Evolutionary conservation across 2,888 invertebrate species (phyloP).

Genomic region (Bugula neritina): DNA sequence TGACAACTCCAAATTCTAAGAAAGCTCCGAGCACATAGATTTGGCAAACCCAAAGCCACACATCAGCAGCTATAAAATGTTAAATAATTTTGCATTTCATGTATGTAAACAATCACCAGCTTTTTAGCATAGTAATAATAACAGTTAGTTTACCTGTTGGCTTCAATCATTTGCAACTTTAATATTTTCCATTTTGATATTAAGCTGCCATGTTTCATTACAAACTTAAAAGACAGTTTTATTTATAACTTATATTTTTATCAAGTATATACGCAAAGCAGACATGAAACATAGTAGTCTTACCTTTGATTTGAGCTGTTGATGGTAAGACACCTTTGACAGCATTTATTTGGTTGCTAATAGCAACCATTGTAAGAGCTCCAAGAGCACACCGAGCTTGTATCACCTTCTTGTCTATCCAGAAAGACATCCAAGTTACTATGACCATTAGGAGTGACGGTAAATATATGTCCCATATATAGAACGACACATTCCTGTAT

Average conservation of each 20-base stretch:
- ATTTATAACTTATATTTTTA: too few relatives aligned
- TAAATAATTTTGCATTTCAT: too few relatives aligned
- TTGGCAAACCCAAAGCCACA: slow-evolving; percentile 18
- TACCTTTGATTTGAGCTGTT: slow-evolving; percentile 22
- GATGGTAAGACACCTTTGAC: not conserved
- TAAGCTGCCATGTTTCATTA: too few relatives aligned
- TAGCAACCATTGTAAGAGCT: slow-evolving; percentile 21
- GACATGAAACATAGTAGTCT: too few relatives aligned
- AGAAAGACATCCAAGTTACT: slow-evolving; percentile 24
- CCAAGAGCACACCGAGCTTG: slow-evolving; percentile 18
- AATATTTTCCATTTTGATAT: too few relatives aligned
- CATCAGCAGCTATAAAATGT: slow-evolving; percentile 17
- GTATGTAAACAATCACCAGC: too few relatives aligned
- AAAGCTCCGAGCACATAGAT: slow-evolving; percentile 21
- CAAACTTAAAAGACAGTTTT: too few relatives aligned
- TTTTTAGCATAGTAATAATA: too few relatives aligned
- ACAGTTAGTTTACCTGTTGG: too few relatives aligned
- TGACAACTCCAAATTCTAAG: slow-evolving; percentile 18
- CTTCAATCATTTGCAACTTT: too few relatives aligned
- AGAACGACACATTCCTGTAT: slow-evolving; percentile 15
- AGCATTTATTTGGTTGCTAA: slow-evolving; percentile 13
- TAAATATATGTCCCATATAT: slow-evolving; percentile 12
- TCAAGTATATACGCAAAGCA: too few relatives aligned
- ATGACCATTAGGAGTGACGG: slow-evolving; percentile 11
- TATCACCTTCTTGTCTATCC: slow-evolving; percentile 21